A percentile compares a stretch with the other conserved stretches of the same genome.
Conservation (phyloP, 1,140 invertebrate genomes). For the Lepidurus couesii region DNA sequence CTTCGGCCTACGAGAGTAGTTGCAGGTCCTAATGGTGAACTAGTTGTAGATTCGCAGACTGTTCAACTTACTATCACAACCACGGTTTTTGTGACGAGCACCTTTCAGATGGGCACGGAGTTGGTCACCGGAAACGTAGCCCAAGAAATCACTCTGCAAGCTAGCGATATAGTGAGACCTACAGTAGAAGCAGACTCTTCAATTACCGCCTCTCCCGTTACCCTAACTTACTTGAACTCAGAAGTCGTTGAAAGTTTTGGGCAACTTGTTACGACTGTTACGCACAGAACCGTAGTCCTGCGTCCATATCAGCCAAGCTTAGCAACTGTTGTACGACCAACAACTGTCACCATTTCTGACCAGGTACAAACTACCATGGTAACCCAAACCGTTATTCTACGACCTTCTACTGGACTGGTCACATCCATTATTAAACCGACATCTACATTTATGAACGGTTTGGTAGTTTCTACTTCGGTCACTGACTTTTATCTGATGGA, state of each 20-base stretch:
- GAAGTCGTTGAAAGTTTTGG: background rate
- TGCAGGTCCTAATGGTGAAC: background rate
- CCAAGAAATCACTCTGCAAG: no score
- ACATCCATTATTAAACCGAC: background rate
- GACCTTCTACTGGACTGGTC: background rate
- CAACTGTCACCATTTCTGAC: background rate
- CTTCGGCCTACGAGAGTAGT: background rate
- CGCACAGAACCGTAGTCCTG: background rate
- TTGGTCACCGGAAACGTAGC: no score
- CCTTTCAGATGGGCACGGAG: no score
- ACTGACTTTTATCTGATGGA: background rate
- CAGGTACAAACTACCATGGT: background rate
- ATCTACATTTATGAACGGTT: background rate
- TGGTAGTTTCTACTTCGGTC: background rate
- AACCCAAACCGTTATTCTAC: background rate
- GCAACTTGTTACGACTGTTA: background rate
- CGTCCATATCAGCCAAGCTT: background rate
- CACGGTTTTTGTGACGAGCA: no score
- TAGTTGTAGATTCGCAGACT: background rate
- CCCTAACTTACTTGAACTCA: background rate
- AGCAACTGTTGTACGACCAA: background rate
- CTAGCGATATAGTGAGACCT: no score
- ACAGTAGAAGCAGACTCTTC: no score
- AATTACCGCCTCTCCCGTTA: background rate
- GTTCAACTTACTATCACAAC: background rate